Percentiles rank a stretch among this genome's conserved stretches.
Evolutionary conservation across 2,888 invertebrate species (phyloP).

Genomic region (Drosophila incognita): DNA sequence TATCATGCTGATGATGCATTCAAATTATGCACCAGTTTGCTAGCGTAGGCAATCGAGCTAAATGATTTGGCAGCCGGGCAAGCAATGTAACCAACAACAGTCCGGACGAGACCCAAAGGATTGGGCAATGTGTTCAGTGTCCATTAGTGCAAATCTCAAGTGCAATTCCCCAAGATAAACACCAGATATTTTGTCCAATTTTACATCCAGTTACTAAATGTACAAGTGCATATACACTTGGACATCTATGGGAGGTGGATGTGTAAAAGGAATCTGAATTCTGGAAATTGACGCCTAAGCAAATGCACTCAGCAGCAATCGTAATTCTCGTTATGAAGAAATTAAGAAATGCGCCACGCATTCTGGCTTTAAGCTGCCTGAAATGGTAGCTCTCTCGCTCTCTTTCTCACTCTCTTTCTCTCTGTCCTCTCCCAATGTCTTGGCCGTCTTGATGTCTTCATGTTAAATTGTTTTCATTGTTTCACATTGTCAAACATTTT

Average conservation of each 20-base stretch:
- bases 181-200: constrained; percentile 27
- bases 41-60: constrained; percentile 48
- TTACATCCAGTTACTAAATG: constrained; percentile 13
- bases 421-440: not conserved
- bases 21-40: constrained; percentile 41
- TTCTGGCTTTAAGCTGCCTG: constrained; percentile 38
- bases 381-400: constrained; percentile 3
- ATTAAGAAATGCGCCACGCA: constrained; percentile 40
- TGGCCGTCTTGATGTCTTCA: constrained; percentile 8
- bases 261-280: constrained; percentile 8
- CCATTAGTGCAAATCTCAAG: constrained; percentile 51
- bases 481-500: constrained; percentile 47
- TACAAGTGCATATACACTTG: not conserved
- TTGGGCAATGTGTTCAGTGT: constrained; percentile 10
- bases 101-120: not conserved
- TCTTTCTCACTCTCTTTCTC: not conserved
- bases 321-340: constrained; percentile 15
- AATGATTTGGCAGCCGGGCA: constrained; percentile 53
- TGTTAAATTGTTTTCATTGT: constrained; percentile 17
- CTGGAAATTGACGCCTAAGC: constrained; percentile 34
- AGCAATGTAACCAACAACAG: constrained; percentile 2
- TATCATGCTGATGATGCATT: constrained; percentile 54
- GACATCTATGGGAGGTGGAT: not conserved
- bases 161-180: constrained; percentile 48
- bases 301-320: constrained; percentile 33